Conservation (phyloP, 2,888 invertebrate species). For the Exocentrus adspersus region DNA sequence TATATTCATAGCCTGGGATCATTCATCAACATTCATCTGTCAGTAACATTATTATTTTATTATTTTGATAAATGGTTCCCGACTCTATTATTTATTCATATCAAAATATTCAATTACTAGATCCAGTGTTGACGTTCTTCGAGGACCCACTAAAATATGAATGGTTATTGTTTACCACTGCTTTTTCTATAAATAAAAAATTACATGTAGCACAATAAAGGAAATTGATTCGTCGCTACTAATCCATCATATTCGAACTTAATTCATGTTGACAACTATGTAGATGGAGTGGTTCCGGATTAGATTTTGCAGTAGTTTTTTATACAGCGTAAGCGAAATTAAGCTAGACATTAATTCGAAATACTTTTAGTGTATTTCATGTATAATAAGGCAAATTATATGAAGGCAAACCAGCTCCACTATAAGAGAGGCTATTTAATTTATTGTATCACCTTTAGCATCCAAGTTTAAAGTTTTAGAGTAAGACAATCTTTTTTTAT, state of each 20-base stretch:
- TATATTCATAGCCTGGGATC: no score
- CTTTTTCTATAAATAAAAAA: constrained; percentile 22
- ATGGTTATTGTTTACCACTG: constrained; percentile 10
- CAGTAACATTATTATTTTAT: no score
- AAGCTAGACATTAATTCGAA: not conserved
- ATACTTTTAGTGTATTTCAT: no score
- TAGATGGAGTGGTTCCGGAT: constrained; percentile 24
- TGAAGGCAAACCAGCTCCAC: no score
- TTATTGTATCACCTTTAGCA: no score
- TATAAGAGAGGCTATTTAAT: no score
- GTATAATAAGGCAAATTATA: no score
- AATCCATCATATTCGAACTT: constrained; percentile 30
- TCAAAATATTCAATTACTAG: constrained; percentile 15
- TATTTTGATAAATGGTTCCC: no score
- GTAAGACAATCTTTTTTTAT: no score
- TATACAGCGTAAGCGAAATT: constrained; percentile 1
- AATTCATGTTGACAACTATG: constrained; percentile 32
- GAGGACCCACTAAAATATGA: constrained; percentile 7
- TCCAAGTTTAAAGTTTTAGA: no score
- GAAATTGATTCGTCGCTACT: constrained; percentile 21
- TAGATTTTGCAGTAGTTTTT: not conserved
- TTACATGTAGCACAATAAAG: constrained; percentile 13
- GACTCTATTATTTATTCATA: not conserved
- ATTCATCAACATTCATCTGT: no score
- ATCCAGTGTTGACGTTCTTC: constrained; percentile 2